Base-by-base conservation (phyloP, 2,888 invertebrate species). In the Drosophila anceps region DNA sequence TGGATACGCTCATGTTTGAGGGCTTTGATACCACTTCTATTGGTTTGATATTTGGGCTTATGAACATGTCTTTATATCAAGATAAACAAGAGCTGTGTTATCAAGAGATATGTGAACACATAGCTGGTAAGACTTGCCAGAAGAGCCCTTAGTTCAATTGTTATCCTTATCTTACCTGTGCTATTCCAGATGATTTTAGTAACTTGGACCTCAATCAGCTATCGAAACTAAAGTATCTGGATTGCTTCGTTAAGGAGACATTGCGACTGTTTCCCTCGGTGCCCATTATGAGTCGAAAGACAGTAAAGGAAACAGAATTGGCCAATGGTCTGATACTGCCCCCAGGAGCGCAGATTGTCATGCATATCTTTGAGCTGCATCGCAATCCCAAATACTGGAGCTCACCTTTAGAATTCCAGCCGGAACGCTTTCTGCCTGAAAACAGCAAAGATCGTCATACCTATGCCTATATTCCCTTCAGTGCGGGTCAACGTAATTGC, bases 1-100 rank as follows among this genome's bases (percentile, higher is more conserved):
- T 96, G 0, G 95, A 96, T 71, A 96, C 96, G 0, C 95, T 96
- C 69, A 95, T 96, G 94, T 80, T 84, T 27, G 85, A 66, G 33
- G 85, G 89, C 0, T 90, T 73, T 24, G 89, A 90, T 39, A 91
- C 91, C 5, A 91, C 91, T 13, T 92, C 92, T 0, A 88, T 90
- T 57, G 82, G 82, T 6, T 73, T 91, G 0, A 91, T 82, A 51
- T 92, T 91, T 62, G 79, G 73, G 0, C 68, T 91, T 0, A 88
- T 92, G 91, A 91, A 88, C 53, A 69, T 91, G 61, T 73, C 85
- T 0, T 43, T 90, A 1, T 77, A 85, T 62, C 75, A 82, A 2
- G 84, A 91, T 15, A 79, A 87, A 51, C 91, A 91, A 53, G 76
- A 90, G 27, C 70, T 72, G 8, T 91, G 91, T 46, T 90, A 74